These are phyloP conservation scores for Alosa sapidissima DNA, from an alignment of 2,797 vertebrate genomes.

Conservation along the genomic window DNA sequence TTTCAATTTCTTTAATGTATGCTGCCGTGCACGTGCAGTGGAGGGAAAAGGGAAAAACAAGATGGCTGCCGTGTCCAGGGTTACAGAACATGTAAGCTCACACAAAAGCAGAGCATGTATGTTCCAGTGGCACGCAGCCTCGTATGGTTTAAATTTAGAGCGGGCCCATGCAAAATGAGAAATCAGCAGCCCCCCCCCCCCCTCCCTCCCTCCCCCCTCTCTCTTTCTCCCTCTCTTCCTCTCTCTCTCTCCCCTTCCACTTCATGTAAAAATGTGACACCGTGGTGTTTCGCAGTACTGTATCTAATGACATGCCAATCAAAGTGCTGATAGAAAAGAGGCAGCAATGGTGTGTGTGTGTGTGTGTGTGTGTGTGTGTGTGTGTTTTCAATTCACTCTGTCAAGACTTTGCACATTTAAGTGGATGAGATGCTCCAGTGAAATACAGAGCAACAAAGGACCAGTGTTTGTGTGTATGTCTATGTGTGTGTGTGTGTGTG, in stretches of 20 bases:
- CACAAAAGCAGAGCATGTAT: conserved; percentile 36
- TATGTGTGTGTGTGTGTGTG: conserved; percentile 36
- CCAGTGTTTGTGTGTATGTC: conserved; percentile 37
- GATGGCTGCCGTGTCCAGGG: conserved; percentile 14
- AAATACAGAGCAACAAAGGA: conserved; percentile 34
- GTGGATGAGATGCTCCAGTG: conserved; percentile 12
- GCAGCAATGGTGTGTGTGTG: conserved; percentile 40
- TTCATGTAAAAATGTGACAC: conserved; percentile 38
- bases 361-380: conserved; percentile 17
- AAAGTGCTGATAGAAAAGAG: conserved; percentile 65
- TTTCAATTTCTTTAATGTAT: conserved; percentile 22
- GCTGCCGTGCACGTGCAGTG: neutral
- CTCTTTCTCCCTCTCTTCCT: conserved; percentile 41
- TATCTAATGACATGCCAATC: conserved; percentile 73
- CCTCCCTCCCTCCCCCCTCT: conserved; percentile 41
- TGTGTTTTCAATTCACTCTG: conserved; percentile 25
- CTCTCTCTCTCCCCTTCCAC: conserved; percentile 32
- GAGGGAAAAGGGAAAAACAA: neutral
- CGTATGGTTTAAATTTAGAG: conserved; percentile 62
- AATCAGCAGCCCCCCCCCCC: conserved; percentile 50
- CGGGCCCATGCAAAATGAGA: conserved; percentile 54
- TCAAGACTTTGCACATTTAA: conserved; percentile 24
- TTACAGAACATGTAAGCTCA: conserved; percentile 2
- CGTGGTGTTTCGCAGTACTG: conserved; percentile 54
- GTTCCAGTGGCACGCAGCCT: conserved; percentile 28